Percentiles rank a stretch among this genome's conserved stretches.
Evolutionary conservation across 2,797 vertebrate species (phyloP).

Genomic region (Chelon labrosus): DNA sequence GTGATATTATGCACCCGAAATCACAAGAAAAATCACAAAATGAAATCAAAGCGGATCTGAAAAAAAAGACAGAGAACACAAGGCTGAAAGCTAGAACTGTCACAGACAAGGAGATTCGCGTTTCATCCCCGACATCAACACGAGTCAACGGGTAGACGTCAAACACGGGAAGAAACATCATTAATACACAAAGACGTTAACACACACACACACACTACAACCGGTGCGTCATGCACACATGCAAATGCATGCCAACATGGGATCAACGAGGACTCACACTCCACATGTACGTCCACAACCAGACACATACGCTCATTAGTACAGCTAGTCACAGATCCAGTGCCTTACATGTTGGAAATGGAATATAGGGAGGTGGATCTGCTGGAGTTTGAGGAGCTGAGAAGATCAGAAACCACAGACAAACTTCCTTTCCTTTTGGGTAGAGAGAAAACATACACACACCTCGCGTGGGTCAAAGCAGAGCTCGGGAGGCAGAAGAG

Average conservation of each 20-base stretch:
- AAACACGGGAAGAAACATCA: slow-evolving; percentile 21
- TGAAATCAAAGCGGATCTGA: slow-evolving; percentile 41
- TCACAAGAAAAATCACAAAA: slow-evolving; percentile 29
- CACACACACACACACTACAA: slow-evolving; percentile 22
- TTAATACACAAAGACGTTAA: background rate
- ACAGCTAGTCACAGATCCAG: slow-evolving; percentile 77
- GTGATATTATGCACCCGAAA: slow-evolving; percentile 14
- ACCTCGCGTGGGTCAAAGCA: slow-evolving; percentile 66
- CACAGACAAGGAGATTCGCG: slow-evolving; percentile 9
- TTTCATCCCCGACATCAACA: slow-evolving; percentile 18
- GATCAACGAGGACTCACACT: slow-evolving; percentile 26
- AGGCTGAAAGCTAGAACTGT: slow-evolving; percentile 31
- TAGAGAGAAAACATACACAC: slow-evolving; percentile 79
- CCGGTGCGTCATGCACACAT: slow-evolving; percentile 59
- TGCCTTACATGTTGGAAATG: slow-evolving; percentile 88
- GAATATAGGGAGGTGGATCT: slow-evolving; percentile 89
- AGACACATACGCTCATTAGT: slow-evolving; percentile 32
- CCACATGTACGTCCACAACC: slow-evolving; percentile 22
- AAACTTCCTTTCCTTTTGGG: slow-evolving; percentile 87
- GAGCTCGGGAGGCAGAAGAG: slow-evolving; percentile 60
- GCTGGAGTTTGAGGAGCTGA: slow-evolving; percentile 87
- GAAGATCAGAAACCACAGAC: slow-evolving; percentile 87
- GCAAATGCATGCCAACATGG: slow-evolving; percentile 65
- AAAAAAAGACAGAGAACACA: slow-evolving; percentile 53
- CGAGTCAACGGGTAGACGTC: slow-evolving; percentile 33